Conservation (phyloP, 2,797 vertebrate genomes). For the Platyrinchus mystaceus region DNA sequence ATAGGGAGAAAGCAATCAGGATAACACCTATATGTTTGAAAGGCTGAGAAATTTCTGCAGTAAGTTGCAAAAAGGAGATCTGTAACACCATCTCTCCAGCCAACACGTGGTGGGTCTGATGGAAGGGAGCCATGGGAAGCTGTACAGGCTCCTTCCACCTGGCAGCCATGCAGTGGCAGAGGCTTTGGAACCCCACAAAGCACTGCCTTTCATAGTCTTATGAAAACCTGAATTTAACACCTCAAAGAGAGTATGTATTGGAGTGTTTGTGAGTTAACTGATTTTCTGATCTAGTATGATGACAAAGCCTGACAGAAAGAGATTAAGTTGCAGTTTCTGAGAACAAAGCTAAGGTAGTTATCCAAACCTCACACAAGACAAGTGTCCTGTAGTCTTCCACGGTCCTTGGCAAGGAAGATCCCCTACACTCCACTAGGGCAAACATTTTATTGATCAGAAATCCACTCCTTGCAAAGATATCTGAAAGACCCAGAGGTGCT, state of each 20-base stretch:
- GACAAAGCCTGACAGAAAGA: background rate
- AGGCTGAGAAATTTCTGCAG: background rate
- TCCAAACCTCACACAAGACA: background rate
- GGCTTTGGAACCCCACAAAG: background rate
- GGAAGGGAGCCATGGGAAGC: background rate
- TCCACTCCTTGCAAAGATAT: background rate
- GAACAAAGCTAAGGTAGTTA: background rate
- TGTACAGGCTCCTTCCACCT: background rate
- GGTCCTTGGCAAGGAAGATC: background rate
- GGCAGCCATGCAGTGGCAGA: rapidly evolving
- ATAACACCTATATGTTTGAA: background rate
- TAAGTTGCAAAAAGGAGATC: background rate
- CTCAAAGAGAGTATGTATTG: background rate
- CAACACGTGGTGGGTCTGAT: background rate
- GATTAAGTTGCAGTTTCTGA: background rate
- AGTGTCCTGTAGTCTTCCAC: background rate
- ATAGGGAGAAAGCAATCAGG: background rate
- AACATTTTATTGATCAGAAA: background rate
- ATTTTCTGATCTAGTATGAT: background rate
- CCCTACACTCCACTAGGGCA: background rate
- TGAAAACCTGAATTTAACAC: background rate
- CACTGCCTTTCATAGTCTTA: background rate
- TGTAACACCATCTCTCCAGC: background rate
- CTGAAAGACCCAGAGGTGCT: background rate
- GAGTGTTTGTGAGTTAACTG: background rate